A percentile compares a stretch with the other conserved stretches of the same genome.
Evolutionary conservation across 2,888 invertebrate genomes (phyloP).

Genomic region (Caenorhabditis plicata): DNA sequence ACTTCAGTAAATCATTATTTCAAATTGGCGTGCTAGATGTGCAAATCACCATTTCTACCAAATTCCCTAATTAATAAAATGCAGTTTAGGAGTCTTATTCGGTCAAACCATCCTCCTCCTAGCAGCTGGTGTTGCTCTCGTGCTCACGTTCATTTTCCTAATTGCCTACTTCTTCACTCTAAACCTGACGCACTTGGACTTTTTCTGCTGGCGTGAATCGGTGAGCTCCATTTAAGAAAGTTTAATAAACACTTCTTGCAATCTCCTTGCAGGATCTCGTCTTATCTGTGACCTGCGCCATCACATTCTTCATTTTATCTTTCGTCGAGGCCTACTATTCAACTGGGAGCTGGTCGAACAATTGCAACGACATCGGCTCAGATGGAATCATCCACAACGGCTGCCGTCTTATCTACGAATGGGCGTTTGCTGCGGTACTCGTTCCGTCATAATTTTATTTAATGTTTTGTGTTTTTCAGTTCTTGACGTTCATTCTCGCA

Average conservation of each 20-base stretch:
- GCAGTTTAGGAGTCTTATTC: constrained; percentile 58
- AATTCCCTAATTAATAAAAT: constrained; percentile 27
- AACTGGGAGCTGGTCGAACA: constrained; percentile 64
- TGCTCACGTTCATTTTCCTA: constrained; percentile 61
- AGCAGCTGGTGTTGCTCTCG: constrained; percentile 55
- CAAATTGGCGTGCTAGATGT: too few species aligned
- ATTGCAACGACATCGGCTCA: constrained; percentile 64
- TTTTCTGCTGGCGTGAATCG: constrained; percentile 60
- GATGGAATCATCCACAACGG: constrained; percentile 60
- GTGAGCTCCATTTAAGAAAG: constrained; percentile 17
- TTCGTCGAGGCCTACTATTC: constrained; percentile 62
- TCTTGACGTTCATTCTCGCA: constrained; percentile 19
- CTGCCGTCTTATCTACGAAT: constrained; percentile 59
- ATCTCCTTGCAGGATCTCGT: constrained; percentile 57
- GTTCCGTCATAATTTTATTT: too few species aligned
- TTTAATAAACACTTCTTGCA: neutral
- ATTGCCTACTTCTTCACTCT: constrained; percentile 61
- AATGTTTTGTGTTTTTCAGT: constrained; percentile 6
- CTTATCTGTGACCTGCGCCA: constrained; percentile 46
- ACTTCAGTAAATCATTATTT: too few species aligned
- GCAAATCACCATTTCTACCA: too few species aligned
- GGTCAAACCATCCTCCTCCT: constrained; percentile 61
- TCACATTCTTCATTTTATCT: constrained; percentile 53
- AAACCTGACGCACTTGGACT: constrained; percentile 54
- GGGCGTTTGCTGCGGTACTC: constrained; percentile 64